Percentiles rank a stretch among this genome's conserved stretches.
phyloP scores from a whole-genome alignment of 2,888 invertebrate species.

The Alsophila aescularia region DNA sequence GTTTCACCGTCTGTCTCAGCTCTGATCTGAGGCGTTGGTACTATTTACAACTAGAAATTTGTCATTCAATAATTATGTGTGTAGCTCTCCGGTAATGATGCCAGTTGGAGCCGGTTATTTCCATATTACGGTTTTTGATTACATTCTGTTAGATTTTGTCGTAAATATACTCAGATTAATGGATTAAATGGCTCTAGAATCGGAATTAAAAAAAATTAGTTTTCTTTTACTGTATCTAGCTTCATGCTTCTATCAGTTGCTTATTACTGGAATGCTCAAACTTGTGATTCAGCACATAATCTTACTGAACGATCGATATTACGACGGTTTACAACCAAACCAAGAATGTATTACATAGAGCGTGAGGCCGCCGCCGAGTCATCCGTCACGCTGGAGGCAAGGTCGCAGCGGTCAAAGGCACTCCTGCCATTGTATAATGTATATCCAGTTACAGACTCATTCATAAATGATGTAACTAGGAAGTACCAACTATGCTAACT shows the following conservation, averaged over 20 bases:
- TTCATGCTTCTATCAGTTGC: too few species aligned
- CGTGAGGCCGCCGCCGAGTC: conserved; percentile 37
- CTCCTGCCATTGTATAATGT: conserved; percentile 42
- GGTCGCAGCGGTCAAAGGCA: conserved; percentile 56
- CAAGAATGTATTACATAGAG: conserved; percentile 8
- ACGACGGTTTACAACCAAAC: background rate
- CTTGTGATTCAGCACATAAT: too few species aligned
- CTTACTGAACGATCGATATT: background rate
- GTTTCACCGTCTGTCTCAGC: conserved; percentile 5
- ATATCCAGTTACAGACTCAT: conserved; percentile 28
- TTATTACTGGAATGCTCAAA: too few species aligned
- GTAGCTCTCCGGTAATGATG: too few species aligned
- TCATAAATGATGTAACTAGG: conserved; percentile 36
- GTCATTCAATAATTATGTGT: background rate
- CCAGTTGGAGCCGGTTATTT: too few species aligned
- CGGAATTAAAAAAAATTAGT: too few species aligned
- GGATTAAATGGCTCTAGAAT: too few species aligned
- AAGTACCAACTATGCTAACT: too few species aligned
- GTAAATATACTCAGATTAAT: too few species aligned
- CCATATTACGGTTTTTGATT: too few species aligned
- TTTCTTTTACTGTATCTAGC: too few species aligned
- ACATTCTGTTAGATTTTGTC: too few species aligned
- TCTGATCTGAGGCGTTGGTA: conserved; percentile 2
- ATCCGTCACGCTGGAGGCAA: conserved; percentile 52
- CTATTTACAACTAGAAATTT: conserved; percentile 1